phyloP scores from a whole-genome alignment of 2,888 invertebrate genomes.

The Hypsopygia costalis region DNA sequence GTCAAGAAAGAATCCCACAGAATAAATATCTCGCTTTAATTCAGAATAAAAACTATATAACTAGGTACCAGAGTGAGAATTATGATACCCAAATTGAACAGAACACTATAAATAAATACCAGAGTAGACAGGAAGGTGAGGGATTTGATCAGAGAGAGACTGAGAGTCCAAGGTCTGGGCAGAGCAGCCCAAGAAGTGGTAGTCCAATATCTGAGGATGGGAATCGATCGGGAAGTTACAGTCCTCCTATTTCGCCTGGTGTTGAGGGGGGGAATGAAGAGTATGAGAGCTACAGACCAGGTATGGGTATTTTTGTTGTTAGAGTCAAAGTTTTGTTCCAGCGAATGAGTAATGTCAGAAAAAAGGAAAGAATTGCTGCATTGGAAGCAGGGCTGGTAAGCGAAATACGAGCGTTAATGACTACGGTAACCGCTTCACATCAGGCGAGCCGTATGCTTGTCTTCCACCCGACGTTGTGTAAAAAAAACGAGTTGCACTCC shows the following conservation, averaged over 20 bases:
- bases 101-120: slow-evolving; percentile 62
- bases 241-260: slow-evolving; percentile 92
- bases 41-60: slow-evolving; percentile 65
- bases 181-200: slow-evolving; percentile 56
- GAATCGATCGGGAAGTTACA: slow-evolving; percentile 84
- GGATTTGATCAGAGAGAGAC: slow-evolving; percentile 30
- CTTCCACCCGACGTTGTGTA: too few species aligned
- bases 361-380: too few species aligned
- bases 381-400: too few species aligned
- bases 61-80: slow-evolving; percentile 58
- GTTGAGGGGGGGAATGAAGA: slow-evolving; percentile 85
- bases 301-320: slow-evolving; percentile 31
- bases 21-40: slow-evolving; percentile 62
- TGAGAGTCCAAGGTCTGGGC: slow-evolving; percentile 52
- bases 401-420: too few species aligned
- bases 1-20: slow-evolving; percentile 53
- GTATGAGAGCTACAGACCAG: slow-evolving; percentile 67
- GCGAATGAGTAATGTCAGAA: too few species aligned
- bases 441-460: too few species aligned
- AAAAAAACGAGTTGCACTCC: too few species aligned
- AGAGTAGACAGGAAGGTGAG: slow-evolving; percentile 18
- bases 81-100: slow-evolving; percentile 70
- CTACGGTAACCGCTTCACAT: too few species aligned
- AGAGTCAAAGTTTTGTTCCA: too few species aligned
- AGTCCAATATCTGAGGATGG: slow-evolving; percentile 79